phyloP scores from a whole-genome alignment of 1,140 invertebrate species.

The Papilio xuthus region DNA sequence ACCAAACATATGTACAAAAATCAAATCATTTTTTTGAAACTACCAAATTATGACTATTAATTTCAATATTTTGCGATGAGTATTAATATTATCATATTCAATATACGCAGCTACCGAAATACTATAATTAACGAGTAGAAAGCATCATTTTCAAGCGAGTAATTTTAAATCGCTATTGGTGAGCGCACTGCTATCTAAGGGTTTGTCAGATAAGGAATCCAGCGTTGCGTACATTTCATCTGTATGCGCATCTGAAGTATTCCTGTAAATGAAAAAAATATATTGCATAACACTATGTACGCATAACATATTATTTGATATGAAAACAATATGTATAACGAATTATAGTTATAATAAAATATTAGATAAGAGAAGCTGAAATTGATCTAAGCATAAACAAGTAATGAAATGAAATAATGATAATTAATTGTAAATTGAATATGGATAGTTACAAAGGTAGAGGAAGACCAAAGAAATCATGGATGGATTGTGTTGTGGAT shows the following conservation, averaged over 20 bases:
- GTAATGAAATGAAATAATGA: no score
- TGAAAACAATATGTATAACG: background rate
- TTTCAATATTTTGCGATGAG: background rate
- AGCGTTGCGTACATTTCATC: slow-evolving; percentile 56
- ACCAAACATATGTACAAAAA: background rate
- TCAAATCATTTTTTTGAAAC: background rate
- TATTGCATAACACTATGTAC: background rate
- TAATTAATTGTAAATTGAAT: no score
- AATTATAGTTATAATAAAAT: background rate
- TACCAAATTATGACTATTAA: background rate
- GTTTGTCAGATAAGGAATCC: slow-evolving; percentile 53
- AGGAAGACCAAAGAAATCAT: no score
- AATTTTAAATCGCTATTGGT: slow-evolving; percentile 55
- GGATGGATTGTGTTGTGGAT: no score
- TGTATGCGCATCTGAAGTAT: slow-evolving; percentile 52
- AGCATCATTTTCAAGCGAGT: slow-evolving; percentile 49
- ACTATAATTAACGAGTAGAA: background rate
- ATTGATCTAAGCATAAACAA: background rate
- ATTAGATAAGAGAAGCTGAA: no score
- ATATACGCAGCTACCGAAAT: slow-evolving; percentile 7
- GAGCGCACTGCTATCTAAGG: slow-evolving; percentile 52
- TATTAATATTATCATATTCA: background rate
- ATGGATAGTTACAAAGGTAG: no score
- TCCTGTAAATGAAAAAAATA: slow-evolving; percentile 51
- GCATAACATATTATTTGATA: background rate